Conservation (phyloP, 2,113 vertebrate genomes). For the Pontoporia blainvillei region DNA sequence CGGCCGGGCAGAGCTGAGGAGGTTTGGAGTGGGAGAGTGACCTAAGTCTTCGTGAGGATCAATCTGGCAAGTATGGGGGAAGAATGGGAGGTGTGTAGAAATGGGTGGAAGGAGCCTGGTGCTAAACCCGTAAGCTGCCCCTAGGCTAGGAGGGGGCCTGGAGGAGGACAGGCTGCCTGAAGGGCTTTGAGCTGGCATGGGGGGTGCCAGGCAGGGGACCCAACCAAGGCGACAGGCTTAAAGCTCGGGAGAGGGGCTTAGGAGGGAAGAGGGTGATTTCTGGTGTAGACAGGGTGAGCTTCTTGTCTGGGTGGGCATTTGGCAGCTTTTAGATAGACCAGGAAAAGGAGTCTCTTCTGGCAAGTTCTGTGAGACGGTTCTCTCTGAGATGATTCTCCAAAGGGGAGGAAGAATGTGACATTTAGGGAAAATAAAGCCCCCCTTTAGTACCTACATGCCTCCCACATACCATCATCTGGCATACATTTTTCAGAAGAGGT, state of each 20-base stretch:
- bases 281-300: neutral
- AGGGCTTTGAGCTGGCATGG: neutral
- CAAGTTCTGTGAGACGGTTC: neutral
- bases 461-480: neutral
- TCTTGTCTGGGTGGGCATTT: neutral
- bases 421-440: neutral
- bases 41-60: neutral
- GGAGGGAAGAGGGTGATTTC: neutral
- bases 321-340: neutral
- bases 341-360: neutral
- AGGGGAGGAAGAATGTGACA: neutral
- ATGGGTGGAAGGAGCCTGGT: neutral
- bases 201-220: accelerated
- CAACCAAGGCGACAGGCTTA: accelerated
- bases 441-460: neutral
- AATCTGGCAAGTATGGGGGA: neutral
- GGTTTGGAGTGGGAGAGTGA: neutral
- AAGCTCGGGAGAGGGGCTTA: neutral
- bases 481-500: neutral
- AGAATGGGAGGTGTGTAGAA: neutral
- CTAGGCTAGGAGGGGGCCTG: no score
- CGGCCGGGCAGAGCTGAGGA: neutral
- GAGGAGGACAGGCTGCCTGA: neutral
- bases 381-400: neutral
- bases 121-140: neutral